A percentile compares a stretch with the other conserved stretches of the same genome.
phyloP scores from a whole-genome alignment of 2,113 vertebrate genomes.

The Onychorhynchus coronatus region DNA sequence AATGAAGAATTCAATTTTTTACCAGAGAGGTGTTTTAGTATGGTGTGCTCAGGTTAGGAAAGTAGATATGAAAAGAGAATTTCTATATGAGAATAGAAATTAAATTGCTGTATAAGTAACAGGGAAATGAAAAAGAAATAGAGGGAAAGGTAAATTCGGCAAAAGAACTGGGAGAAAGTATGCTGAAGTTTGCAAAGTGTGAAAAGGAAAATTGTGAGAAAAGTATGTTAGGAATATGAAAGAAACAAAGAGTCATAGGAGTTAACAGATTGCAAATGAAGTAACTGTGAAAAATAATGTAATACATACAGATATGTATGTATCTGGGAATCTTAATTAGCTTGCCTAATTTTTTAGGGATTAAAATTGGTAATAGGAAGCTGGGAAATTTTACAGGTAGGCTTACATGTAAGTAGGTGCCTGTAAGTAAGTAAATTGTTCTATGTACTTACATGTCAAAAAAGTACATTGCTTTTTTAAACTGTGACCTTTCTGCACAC shows the following conservation, averaged over 20 bases:
- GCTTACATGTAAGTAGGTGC: background rate
- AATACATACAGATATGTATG: background rate
- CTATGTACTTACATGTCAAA: background rate
- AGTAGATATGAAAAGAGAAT: background rate
- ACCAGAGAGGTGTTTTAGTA: background rate
- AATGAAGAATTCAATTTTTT: background rate
- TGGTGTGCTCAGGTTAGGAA: background rate
- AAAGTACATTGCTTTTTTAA: background rate
- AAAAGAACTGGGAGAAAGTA: background rate
- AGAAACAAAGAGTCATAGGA: background rate
- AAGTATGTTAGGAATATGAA: background rate
- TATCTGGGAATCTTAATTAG: background rate
- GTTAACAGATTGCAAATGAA: background rate
- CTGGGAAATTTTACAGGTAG: background rate
- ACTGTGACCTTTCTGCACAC: background rate
- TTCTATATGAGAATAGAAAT: background rate
- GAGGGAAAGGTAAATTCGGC: background rate
- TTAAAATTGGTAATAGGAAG: background rate
- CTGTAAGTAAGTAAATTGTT: background rate
- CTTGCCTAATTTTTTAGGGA: background rate
- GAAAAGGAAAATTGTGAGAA: background rate
- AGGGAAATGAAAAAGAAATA: background rate
- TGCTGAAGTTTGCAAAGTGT: background rate
- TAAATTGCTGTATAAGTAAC: background rate
- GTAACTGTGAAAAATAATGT: background rate